phyloP scores from a whole-genome alignment of 2,113 vertebrate species.

The Conger conger region DNA sequence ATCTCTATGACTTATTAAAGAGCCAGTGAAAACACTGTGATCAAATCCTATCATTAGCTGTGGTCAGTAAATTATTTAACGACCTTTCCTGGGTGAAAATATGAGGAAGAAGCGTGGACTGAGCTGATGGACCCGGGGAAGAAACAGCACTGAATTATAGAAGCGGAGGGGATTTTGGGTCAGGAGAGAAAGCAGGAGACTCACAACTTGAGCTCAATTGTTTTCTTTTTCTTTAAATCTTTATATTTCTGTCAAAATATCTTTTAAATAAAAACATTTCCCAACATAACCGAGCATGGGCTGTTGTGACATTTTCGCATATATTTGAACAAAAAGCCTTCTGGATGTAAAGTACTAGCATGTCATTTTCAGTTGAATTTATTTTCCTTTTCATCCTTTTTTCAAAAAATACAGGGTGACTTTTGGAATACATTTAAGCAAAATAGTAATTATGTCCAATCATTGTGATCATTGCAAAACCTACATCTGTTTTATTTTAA shows the following conservation, averaged over 20 bases:
- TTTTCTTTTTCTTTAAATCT: background rate
- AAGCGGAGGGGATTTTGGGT: background rate
- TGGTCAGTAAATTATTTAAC: conserved; percentile 48
- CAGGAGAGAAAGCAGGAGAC: background rate
- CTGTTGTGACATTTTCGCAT: too few relatives aligned
- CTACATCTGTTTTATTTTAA: background rate
- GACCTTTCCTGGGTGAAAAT: conserved; percentile 37
- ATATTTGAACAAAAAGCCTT: background rate
- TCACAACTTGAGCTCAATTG: background rate
- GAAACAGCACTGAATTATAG: conserved; percentile 7
- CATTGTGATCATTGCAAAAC: background rate
- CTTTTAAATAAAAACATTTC: background rate
- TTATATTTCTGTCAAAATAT: background rate
- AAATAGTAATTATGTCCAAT: background rate
- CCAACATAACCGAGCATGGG: background rate
- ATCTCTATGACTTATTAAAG: conserved; percentile 56
- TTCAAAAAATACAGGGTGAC: background rate
- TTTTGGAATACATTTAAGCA: background rate
- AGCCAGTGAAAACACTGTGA: conserved; percentile 32
- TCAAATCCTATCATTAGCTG: conserved; percentile 45
- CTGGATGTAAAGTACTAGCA: background rate
- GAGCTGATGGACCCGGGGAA: conserved; percentile 11
- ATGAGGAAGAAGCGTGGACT: conserved; percentile 27
- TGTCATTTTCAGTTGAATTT: too few relatives aligned
- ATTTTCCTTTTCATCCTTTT: background rate